Conservation (phyloP, 2,888 invertebrate genomes). For the Pristionchus fissidentatus region DNA sequence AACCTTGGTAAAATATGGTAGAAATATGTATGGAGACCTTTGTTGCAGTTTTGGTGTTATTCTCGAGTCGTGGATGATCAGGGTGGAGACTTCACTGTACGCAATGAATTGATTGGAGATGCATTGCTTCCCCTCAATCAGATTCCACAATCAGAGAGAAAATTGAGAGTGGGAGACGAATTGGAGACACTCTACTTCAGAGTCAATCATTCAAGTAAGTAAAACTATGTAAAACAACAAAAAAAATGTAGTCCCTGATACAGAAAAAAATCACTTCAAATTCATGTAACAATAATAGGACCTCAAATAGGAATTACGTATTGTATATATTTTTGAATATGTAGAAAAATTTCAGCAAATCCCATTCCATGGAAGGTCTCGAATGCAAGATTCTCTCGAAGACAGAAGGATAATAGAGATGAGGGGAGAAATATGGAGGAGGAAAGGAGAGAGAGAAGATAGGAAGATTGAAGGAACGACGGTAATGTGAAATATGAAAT, state of each 20-base stretch:
- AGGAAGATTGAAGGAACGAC: no score
- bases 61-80: not conserved
- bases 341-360: not conserved
- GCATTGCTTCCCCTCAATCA: not conserved
- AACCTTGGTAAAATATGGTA: no score
- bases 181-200: not conserved
- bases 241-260: no score
- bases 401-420: no score
- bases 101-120: not conserved
- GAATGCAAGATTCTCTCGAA: not conserved
- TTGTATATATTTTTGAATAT: not conserved
- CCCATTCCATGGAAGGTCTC: not conserved
- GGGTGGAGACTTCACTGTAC: not conserved
- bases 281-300: no score
- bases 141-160: not conserved
- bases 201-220: not conserved
- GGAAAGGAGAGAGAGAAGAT: not conserved
- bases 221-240: no score
- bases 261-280: no score
- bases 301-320: no score
- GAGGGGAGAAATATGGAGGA: not conserved
- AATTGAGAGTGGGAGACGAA: constrained; percentile 10
- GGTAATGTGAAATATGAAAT: no score
- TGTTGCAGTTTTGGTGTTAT: not conserved
- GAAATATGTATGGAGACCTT: no score